These are phyloP conservation scores for Festucalex cinctus DNA, from an alignment of 2,113 vertebrate genomes.

Conservation along the genomic window DNA sequence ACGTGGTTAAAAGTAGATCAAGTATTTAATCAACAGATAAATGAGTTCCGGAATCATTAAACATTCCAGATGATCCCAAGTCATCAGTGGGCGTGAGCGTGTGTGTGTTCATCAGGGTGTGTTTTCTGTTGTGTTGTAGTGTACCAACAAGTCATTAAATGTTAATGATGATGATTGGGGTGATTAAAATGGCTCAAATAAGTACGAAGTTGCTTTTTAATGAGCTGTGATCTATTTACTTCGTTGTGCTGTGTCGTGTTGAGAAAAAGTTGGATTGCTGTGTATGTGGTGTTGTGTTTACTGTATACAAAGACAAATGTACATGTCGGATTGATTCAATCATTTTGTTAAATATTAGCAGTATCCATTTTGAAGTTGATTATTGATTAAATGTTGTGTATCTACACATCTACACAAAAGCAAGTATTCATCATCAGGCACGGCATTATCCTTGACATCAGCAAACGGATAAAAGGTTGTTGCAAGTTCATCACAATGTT, in stretches of 20 bases:
- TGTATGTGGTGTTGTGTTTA: constrained; percentile 39
- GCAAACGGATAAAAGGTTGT: constrained; percentile 22
- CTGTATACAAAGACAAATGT: constrained; percentile 51
- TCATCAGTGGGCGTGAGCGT: constrained; percentile 19
- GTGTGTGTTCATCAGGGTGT: constrained; percentile 18
- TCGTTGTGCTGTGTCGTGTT: constrained; percentile 39
- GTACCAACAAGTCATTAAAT: constrained; percentile 22
- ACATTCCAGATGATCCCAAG: constrained; percentile 24
- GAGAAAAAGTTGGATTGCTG: constrained; percentile 26
- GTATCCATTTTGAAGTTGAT: not conserved
- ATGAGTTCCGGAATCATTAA: constrained; percentile 14
- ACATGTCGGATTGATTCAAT: constrained; percentile 26
- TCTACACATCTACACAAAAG: too few relatives aligned
- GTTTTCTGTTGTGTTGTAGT: constrained; percentile 21
- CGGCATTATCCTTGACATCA: constrained; percentile 16
- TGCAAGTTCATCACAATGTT: constrained; percentile 36
- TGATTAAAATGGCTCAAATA: constrained; percentile 15
- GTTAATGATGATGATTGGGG: constrained; percentile 29
- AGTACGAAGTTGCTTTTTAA: constrained; percentile 23
- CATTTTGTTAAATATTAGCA: not conserved
- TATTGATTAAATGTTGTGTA: too few relatives aligned
- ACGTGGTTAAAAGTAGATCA: constrained; percentile 32
- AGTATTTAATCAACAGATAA: constrained; percentile 39
- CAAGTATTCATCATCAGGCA: constrained; percentile 8
- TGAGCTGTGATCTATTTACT: constrained; percentile 15